These are phyloP conservation scores for Fundulus diaphanus DNA, from an alignment of 2,797 vertebrate genomes.

Conservation along the genomic window DNA sequence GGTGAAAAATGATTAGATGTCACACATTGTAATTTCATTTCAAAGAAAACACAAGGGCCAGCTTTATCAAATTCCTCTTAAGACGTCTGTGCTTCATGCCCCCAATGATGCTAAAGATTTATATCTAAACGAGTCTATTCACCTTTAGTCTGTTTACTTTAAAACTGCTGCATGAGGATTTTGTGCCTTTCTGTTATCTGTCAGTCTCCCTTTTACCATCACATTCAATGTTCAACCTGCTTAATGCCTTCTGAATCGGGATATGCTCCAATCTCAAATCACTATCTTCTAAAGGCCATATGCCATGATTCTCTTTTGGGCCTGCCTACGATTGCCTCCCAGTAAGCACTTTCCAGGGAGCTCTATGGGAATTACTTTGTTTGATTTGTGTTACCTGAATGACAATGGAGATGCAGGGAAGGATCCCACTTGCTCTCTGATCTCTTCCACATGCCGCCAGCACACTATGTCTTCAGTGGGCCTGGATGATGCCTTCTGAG, in stretches of 20 bases:
- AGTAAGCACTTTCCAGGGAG: conserved; percentile 75
- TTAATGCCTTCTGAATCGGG: conserved; percentile 50
- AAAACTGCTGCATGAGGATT: conserved; percentile 50
- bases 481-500: conserved; percentile 62
- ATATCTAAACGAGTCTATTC: conserved; percentile 47
- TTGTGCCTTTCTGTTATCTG: conserved; percentile 47
- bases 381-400: conserved; percentile 78
- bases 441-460: conserved; percentile 60
- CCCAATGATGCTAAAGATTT: conserved; percentile 23
- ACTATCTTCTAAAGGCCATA: conserved; percentile 81
- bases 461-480: conserved; percentile 56
- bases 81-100: conserved; percentile 27
- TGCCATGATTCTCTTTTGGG: conserved; percentile 67
- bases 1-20: conserved; percentile 30
- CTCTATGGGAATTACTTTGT: conserved; percentile 72
- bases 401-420: conserved; percentile 71
- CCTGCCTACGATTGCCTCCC: conserved; percentile 71
- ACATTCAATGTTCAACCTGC: conserved; percentile 40
- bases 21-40: conserved; percentile 35
- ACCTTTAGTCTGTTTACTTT: conserved; percentile 40
- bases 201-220: conserved; percentile 40
- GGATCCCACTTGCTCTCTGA: conserved; percentile 67
- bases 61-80: conserved; percentile 42
- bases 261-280: conserved; percentile 70
- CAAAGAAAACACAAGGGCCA: conserved; percentile 8